Conservation (phyloP, 2,888 invertebrate genomes). For the Torymus texanus region DNA sequence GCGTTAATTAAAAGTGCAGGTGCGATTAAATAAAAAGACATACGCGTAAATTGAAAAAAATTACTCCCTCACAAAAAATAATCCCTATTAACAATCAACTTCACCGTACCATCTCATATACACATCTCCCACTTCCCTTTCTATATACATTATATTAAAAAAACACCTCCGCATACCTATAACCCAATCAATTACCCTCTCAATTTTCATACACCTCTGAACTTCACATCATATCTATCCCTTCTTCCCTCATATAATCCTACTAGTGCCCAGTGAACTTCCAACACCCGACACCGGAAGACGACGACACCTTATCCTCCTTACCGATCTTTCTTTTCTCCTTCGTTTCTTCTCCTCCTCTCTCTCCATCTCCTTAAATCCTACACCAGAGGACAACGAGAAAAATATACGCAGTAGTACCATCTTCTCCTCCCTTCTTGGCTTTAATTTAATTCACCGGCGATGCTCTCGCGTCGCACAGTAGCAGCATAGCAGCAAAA, state of each 20-base stretch:
- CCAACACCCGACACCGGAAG: slow-evolving; percentile 37
- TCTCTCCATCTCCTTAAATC: not conserved
- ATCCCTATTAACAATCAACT: too few relatives aligned
- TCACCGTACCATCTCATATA: too few relatives aligned
- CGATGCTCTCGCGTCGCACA: not conserved
- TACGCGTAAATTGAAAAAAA: too few relatives aligned
- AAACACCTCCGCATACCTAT: too few relatives aligned
- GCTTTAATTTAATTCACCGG: slow-evolving; percentile 35
- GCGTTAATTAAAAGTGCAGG: too few relatives aligned
- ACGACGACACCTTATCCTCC: slow-evolving; percentile 32
- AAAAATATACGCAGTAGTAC: slow-evolving; percentile 5
- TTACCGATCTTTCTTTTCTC: not conserved
- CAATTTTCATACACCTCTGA: not conserved
- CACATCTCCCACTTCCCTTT: too few relatives aligned
- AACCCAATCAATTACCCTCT: too few relatives aligned
- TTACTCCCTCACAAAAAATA: too few relatives aligned
- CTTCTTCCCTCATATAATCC: not conserved
- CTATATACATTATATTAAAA: too few relatives aligned
- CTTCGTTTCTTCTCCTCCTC: too few relatives aligned
- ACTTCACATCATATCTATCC: not conserved
- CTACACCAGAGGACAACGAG: not conserved
- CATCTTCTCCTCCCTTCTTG: not conserved
- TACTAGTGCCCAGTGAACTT: not conserved
- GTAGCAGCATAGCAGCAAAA: slow-evolving; percentile 23
- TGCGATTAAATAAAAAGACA: too few relatives aligned